Percentiles rank a stretch among this genome's conserved stretches.
Conservation (phyloP, 2,797 vertebrate species). For the Tiaroga cobitis region DNA sequence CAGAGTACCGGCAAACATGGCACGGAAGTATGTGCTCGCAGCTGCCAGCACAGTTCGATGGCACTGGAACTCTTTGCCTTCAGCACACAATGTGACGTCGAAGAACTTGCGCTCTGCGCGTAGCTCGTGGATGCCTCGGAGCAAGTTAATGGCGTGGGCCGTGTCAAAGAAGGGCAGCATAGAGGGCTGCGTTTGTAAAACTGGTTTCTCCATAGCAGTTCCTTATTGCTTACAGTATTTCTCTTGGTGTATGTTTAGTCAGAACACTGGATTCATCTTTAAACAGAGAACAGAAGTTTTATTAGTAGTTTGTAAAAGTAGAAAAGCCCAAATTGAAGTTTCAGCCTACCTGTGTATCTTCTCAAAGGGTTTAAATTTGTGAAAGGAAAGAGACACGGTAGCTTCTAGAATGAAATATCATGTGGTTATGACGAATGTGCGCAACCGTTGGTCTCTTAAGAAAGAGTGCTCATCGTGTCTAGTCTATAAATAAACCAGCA, state of each 20-base stretch:
- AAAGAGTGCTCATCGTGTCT: constrained; percentile 67
- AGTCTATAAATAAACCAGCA: constrained; percentile 80
- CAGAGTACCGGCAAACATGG: constrained; percentile 94
- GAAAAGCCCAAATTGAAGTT: background rate
- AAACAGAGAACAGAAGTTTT: constrained; percentile 47
- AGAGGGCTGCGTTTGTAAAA: constrained; percentile 77
- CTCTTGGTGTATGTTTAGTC: constrained; percentile 53
- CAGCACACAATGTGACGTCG: constrained; percentile 92
- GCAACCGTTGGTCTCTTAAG: constrained; percentile 68
- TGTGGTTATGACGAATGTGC: constrained; percentile 50
- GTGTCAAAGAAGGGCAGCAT: constrained; percentile 89
- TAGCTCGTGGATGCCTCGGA: constrained; percentile 92
- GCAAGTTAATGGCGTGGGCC: constrained; percentile 89
- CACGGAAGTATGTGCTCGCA: constrained; percentile 94
- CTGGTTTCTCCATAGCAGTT: constrained; percentile 78
- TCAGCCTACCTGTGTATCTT: constrained; percentile 67
- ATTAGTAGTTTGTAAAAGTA: background rate
- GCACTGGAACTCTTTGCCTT: constrained; percentile 91
- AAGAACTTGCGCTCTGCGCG: constrained; percentile 92
- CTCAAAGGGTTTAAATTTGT: constrained; percentile 44
- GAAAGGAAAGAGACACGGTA: constrained; percentile 43
- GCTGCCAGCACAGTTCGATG: constrained; percentile 95
- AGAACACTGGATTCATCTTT: constrained; percentile 68
- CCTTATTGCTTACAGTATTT: constrained; percentile 47
- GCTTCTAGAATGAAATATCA: constrained; percentile 61